Evolutionary conservation across 2,888 invertebrate species (phyloP).

Genomic region (Plagodis pulveraria): DNA sequence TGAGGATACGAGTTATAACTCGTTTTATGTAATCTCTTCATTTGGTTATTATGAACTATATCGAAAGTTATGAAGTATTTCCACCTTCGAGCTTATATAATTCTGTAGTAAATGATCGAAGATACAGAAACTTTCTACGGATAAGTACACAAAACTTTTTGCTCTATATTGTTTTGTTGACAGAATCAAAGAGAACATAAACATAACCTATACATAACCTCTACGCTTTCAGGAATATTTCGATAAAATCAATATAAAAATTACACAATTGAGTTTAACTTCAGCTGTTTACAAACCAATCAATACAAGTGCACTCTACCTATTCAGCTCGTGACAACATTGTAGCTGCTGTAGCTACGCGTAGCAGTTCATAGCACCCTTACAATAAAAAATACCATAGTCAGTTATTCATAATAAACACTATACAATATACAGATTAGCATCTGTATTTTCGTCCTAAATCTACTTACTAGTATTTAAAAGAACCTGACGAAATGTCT

Average conservation of each 20-base stretch:
- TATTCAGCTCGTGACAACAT: neutral
- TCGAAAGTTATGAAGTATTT: no score
- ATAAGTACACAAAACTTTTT: no score
- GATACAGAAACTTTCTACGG: no score
- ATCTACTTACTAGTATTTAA: no score
- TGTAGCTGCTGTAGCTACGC: neutral
- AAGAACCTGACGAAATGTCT: constrained; percentile 34
- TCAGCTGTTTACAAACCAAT: constrained; percentile 15
- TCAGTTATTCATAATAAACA: no score
- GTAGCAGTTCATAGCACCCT: constrained; percentile 7
- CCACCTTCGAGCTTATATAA: no score
- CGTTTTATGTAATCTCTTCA: no score
- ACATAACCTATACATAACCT: neutral
- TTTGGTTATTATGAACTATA: no score
- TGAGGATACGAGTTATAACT: no score
- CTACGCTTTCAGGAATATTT: neutral
- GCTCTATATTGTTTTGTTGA: neutral
- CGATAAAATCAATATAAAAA: constrained; percentile 25
- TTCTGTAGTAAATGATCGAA: no score
- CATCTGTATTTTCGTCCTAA: no score
- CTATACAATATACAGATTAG: no score
- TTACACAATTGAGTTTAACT: constrained; percentile 7
- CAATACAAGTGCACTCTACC: constrained; percentile 38
- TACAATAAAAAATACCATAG: neutral
- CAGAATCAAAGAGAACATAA: neutral